Evolutionary conservation across 2,113 vertebrate species (phyloP), one percentile per base, ranked within the genome.

Genomic region (Carassius auratus): DNA sequence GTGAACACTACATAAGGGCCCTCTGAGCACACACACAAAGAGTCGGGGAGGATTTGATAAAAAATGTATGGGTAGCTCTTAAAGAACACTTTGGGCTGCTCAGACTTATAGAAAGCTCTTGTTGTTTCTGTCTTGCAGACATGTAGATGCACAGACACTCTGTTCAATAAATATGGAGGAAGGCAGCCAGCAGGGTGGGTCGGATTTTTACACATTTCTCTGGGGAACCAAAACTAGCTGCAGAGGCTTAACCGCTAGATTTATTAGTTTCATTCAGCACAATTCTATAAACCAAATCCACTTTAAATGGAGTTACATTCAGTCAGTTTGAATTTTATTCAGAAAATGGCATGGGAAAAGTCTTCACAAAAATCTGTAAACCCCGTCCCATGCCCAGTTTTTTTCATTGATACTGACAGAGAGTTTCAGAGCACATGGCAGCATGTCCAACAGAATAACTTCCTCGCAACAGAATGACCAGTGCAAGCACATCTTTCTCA

Each of bases 111-210:
- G 71, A 74, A 23, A 74, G 12, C 12, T 50, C n/a, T 50, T 23
- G 42, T 26, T 48, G 42, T 75, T 26, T 75, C 73, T 50, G 21
- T 73, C 59, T 81, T 48, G 78, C 23, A 66, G 59, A 66, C 78
- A 66, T 66, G 42, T 80, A 66, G 59, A 80, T 48, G 59, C 38
- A 26, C 78, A 80, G 78, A 80, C 78, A 81, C 73, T 75, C 78
- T 81, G 38, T 81, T 26, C 64, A 66, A 81, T 81, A 81, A 80
- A 80, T 45, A 81, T 26, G 59, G 59, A 17, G 59, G 62, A 62
- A 81, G 78, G 57, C 78, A 66, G 78, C 78, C 78, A 80, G 14
- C 38, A 64, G 78, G 78, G 78, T 80, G 78, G 36, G 78, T 26
- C 36, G 78, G 59, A 66, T 75, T 64, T 81, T 30, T 81, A 26